Conservation (phyloP, 2,113 vertebrate genomes). For the Jaculus jaculus region DNA sequence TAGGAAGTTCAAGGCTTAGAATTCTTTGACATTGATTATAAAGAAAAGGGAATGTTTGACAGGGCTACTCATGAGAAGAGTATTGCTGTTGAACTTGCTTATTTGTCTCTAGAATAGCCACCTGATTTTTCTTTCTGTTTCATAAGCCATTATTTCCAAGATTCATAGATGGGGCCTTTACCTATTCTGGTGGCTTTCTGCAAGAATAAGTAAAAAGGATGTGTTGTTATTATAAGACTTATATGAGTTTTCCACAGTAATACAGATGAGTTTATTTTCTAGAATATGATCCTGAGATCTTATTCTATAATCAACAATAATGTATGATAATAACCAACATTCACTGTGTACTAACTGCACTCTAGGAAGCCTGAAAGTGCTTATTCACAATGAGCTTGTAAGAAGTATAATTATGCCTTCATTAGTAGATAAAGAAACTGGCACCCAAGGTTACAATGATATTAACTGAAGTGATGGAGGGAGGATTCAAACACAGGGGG, state of each 20-base stretch:
- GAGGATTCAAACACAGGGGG: neutral
- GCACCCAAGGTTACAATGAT: neutral
- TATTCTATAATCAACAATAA: constrained; percentile 17
- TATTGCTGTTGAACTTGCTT: neutral
- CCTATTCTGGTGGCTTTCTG: neutral
- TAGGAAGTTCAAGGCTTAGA: neutral
- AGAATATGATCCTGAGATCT: neutral
- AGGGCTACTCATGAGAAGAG: neutral
- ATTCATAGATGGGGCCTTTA: neutral
- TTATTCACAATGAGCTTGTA: neutral
- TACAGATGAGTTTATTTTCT: neutral
- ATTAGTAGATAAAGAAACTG: neutral
- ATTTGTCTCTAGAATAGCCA: neutral
- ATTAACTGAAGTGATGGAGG: neutral
- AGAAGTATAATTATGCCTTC: neutral
- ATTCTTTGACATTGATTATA: neutral
- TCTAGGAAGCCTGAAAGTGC: neutral
- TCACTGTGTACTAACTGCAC: neutral
- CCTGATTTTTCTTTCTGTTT: neutral
- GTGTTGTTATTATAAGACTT: neutral
- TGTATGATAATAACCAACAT: neutral
- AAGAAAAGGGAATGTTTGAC: neutral
- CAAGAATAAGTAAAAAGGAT: neutral
- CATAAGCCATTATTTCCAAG: constrained; percentile 20
- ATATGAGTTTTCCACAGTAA: neutral